phyloP scores from a whole-genome alignment of 1,140 invertebrate genomes.

The Pachypeltis micranthus region DNA sequence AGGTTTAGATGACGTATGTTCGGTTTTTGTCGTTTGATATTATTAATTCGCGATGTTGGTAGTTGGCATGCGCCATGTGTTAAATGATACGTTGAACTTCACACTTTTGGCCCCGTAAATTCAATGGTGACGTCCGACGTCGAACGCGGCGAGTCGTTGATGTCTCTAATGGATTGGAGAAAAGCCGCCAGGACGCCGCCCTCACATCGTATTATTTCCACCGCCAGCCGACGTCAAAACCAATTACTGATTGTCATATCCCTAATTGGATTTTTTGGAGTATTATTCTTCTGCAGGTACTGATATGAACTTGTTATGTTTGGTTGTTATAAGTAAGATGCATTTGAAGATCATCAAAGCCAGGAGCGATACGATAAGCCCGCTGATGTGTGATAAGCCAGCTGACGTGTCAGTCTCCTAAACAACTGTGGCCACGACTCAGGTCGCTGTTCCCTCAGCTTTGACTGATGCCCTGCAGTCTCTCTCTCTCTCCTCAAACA shows the following conservation, averaged over 20 bases:
- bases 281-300: constrained; percentile 48
- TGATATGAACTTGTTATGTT: too few relatives aligned
- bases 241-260: constrained; percentile 55
- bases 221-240: constrained; percentile 66
- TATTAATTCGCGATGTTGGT: too few relatives aligned
- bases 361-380: too few relatives aligned
- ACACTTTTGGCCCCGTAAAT: too few relatives aligned
- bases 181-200: constrained; percentile 68
- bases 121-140: not conserved
- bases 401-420: not conserved
- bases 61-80: too few relatives aligned
- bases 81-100: too few relatives aligned
- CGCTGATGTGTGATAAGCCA: not conserved
- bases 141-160: constrained; percentile 21
- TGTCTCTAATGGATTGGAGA: constrained; percentile 61
- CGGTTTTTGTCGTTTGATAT: too few relatives aligned
- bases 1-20: too few relatives aligned
- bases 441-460: not conserved
- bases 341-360: too few relatives aligned
- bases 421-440: not conserved
- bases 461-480: too few relatives aligned
- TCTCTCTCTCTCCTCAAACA: too few relatives aligned
- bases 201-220: constrained; percentile 73
- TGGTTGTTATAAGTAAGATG: too few relatives aligned
- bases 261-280: constrained; percentile 43